Conservation (phyloP, 2,888 invertebrate species). For the Leucozona laternaria region DNA sequence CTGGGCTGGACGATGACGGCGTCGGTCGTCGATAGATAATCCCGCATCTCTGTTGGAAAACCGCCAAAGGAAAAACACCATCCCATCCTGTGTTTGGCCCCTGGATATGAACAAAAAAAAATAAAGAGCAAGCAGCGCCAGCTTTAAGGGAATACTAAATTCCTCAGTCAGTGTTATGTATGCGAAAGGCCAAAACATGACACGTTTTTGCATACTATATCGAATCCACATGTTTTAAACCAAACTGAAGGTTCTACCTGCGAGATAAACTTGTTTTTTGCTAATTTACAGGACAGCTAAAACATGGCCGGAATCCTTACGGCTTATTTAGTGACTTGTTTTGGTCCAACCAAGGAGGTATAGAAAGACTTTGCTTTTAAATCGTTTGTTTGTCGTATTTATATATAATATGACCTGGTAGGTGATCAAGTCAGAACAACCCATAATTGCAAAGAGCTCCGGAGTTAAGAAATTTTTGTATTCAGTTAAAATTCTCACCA, state of each 20-base stretch:
- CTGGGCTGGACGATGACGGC: background rate
- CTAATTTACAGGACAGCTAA: constrained; percentile 75
- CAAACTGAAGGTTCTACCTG: constrained; percentile 51
- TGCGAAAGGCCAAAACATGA: constrained; percentile 67
- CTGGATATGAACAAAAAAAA: constrained; percentile 3
- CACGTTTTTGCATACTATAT: constrained; percentile 54
- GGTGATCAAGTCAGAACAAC: background rate
- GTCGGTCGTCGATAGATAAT: constrained; percentile 15
- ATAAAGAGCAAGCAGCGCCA: constrained; percentile 16
- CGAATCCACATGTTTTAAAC: constrained; percentile 64
- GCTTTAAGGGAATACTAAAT: constrained; percentile 32
- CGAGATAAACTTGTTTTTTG: constrained; percentile 71
- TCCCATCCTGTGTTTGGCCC: constrained; percentile 3
- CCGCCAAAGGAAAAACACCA: constrained; percentile 63
- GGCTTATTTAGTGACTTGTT: constrained; percentile 75
- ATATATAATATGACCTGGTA: constrained; percentile 18
- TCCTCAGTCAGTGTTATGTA: constrained; percentile 56
- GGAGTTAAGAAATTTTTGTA: background rate
- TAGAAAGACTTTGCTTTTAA: constrained; percentile 54
- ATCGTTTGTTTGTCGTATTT: constrained; percentile 68
- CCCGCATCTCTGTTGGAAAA: constrained; percentile 34
- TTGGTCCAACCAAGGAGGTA: constrained; percentile 55
- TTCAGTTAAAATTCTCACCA: background rate
- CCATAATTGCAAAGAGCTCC: background rate
- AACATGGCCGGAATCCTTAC: constrained; percentile 72